Base-by-base conservation (phyloP, 2,113 vertebrate species). In the Corythornis cristatus region DNA sequence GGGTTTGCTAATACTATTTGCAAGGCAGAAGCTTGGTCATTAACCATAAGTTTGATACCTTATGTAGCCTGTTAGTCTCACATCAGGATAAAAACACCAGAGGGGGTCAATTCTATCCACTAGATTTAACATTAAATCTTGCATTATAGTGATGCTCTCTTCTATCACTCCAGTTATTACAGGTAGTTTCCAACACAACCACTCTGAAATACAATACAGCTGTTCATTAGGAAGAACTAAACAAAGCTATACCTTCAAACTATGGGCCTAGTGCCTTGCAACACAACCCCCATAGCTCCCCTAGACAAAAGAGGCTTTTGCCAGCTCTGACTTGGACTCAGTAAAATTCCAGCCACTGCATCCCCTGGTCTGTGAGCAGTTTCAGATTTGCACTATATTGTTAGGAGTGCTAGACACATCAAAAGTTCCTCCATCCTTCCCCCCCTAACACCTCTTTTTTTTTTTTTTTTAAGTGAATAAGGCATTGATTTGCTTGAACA, bases 1-100 rank as follows among this genome's bases (percentile, higher is more conserved):
- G 72, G 22, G 20, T 54, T 84, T 86, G 75, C 48, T 93, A 83
- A 88, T 83, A 89, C 45, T 65, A 53, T 93, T 94, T 91, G n/a
- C 87, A 88, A 93, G 43, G 67, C 31, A 86, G 67, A 86, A 90
- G 9, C 43, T 43, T 72, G 45, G 64, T 88, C 79, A 86, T 80
- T 93, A 91, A 65, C 61, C 50, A 62, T 50, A 53, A 91, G 88
- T 40, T 77, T 91, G 81, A 87, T 70, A 68, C 16, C 14, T 89
- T 62, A 62, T 37, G 33, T 8, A 83, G 51, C 13, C 79, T 93
- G 87, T 89, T 77, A 89, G 60, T 60, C 60, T 83, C 53, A 62
- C 31, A 81, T 40, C 37, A 80, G 43, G 43, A 37, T 73, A 58
- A 86, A 83, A 91, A 67, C 42, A 60, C 10, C 51, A 43, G 72